These are phyloP conservation scores for Onychostruthus taczanowskii DNA, from an alignment of 2,113 vertebrate species.

Conservation along the genomic window DNA sequence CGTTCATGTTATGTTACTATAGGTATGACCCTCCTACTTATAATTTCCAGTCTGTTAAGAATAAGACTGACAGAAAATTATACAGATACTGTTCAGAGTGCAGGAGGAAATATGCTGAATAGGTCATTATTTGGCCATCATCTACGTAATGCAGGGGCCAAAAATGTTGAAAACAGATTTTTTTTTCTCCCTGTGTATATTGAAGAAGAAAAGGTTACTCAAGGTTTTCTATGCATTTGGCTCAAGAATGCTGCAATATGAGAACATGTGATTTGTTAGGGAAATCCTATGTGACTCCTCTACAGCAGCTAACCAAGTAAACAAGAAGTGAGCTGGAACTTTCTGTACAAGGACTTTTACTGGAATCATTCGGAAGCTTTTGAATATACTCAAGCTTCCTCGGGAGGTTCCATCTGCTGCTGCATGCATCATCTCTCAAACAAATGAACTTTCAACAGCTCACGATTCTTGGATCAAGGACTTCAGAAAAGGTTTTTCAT, in stretches of 20 bases:
- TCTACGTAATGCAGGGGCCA: background rate
- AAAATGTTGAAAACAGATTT: slow-evolving; percentile 24
- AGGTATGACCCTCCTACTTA: background rate
- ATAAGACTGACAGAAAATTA: background rate
- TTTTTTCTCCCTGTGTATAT: background rate
- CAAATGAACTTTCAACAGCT: background rate
- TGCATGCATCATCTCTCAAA: background rate
- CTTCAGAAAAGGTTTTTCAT: background rate
- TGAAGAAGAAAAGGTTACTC: slow-evolving; percentile 44
- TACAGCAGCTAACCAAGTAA: slow-evolving; percentile 54
- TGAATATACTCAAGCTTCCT: slow-evolving; percentile 25
- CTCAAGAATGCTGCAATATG: slow-evolving; percentile 20
- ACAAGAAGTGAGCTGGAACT: slow-evolving; percentile 63
- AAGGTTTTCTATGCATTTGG: slow-evolving; percentile 57
- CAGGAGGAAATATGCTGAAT: slow-evolving; percentile 20
- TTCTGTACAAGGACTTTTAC: slow-evolving; percentile 54
- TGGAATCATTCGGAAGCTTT: slow-evolving; percentile 29
- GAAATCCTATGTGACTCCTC: slow-evolving; percentile 64
- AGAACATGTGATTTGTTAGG: slow-evolving; percentile 50
- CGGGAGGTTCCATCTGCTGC: background rate
- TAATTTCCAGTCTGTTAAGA: background rate
- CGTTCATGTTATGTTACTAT: background rate
- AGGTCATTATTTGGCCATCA: slow-evolving; percentile 32
- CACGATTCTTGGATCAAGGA: background rate
- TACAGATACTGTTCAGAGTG: background rate